Conservation (phyloP, 2,888 invertebrate genomes). For the Argynnis bischoffii region DNA sequence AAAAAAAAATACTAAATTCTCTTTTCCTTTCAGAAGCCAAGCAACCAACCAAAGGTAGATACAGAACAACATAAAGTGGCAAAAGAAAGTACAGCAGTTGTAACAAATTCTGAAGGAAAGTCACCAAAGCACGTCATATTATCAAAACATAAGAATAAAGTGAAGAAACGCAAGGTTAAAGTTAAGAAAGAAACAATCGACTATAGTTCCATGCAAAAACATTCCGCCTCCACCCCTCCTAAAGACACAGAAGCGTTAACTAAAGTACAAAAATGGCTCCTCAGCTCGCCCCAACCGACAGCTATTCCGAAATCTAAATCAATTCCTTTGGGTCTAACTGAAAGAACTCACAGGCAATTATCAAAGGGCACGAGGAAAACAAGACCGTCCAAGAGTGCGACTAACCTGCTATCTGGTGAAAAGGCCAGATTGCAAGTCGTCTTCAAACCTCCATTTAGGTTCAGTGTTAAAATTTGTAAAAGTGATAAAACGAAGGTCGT, state of each 20-base stretch:
- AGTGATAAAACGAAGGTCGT: constrained; percentile 86
- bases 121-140: constrained; percentile 79
- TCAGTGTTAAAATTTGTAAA: constrained; percentile 90
- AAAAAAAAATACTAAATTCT: not conserved
- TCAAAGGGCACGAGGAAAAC: constrained; percentile 81
- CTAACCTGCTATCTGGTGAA: constrained; percentile 84
- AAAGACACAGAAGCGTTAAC: constrained; percentile 83
- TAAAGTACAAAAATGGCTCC: constrained; percentile 93
- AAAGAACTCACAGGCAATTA: constrained; percentile 69
- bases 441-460: constrained; percentile 93
- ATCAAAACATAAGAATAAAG: constrained; percentile 74
- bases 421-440: constrained; percentile 92
- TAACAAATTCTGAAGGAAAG: constrained; percentile 80
- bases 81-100: constrained; percentile 69
- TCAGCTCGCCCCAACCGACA: constrained; percentile 86
- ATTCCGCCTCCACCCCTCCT: constrained; percentile 74
- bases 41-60: constrained; percentile 60
- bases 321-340: constrained; percentile 88
- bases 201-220: constrained; percentile 86
- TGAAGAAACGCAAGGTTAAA: constrained; percentile 80
- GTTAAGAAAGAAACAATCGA: constrained; percentile 90
- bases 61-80: constrained; percentile 61
- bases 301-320: constrained; percentile 91
- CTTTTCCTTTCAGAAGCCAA: constrained; percentile 60
- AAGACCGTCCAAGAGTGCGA: constrained; percentile 86